Percentiles rank a stretch among this genome's conserved stretches.
These are phyloP conservation scores for Pitangus sulphuratus DNA, from an alignment of 2,797 vertebrate species.

Conservation along the genomic window DNA sequence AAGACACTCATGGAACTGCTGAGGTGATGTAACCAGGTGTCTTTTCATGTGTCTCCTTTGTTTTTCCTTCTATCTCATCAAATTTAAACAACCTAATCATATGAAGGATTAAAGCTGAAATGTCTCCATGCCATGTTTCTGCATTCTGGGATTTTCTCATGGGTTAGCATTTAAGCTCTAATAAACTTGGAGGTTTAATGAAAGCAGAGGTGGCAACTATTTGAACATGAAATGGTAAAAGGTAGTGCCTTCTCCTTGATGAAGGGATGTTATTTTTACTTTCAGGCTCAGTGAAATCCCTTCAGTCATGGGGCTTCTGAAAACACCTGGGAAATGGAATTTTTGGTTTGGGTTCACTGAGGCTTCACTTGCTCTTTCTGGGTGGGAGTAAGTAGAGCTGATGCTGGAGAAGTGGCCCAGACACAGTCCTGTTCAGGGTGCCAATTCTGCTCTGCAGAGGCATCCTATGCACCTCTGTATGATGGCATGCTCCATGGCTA, in stretches of 20 bases:
- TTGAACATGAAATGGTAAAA: neutral
- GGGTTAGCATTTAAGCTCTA: neutral
- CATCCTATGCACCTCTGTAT: neutral
- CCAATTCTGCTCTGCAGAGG: neutral
- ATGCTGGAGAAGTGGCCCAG: neutral
- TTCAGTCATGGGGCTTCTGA: neutral
- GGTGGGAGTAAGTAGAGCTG: neutral
- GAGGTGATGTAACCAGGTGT: neutral
- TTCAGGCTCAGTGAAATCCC: neutral
- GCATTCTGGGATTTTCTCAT: neutral
- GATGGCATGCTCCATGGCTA: neutral
- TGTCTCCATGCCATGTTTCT: neutral
- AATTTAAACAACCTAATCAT: neutral
- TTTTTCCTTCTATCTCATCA: neutral
- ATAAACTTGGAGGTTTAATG: neutral
- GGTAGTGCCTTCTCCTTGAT: neutral
- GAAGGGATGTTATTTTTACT: neutral
- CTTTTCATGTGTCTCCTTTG: neutral
- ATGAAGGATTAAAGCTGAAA: conserved; percentile 4
- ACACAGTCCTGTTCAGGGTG: neutral
- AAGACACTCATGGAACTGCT: neutral
- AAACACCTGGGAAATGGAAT: neutral
- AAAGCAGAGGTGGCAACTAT: neutral
- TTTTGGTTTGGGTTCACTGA: neutral
- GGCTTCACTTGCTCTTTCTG: neutral